Evolutionary conservation across 2,113 vertebrate genomes (phyloP), one percentile per base, ranked within the genome.

Genomic region (Melanerpes formicivorus): DNA sequence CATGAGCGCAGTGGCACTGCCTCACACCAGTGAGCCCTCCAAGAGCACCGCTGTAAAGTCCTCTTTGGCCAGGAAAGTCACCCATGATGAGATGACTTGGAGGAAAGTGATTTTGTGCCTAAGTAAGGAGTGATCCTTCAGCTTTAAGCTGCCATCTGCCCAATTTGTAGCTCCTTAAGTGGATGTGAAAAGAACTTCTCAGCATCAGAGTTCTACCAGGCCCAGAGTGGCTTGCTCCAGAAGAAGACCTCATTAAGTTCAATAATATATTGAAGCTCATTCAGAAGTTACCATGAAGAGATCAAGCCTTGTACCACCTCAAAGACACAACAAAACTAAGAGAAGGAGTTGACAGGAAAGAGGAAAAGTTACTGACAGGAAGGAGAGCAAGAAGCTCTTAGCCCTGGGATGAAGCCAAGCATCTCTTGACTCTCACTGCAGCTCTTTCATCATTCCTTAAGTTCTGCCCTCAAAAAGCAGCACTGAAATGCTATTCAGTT

Each of bases 271-370:
- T 88, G 62, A 90, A 96, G 18, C 27, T 13, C 16, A 84, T 90
- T 81, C 84, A 90, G 77, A 93, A 84, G 60, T n/a, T 73, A 58
- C n/a, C 46, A 80, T 76, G 70, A 93, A 95, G 37, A 92, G 78
- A 89, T 89, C 67, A 87, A 96, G 79, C 67, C 54, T 74, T 48
- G 66, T 25, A 70, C 7, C 12, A n/a, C 37, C 87, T 93, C 87
- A 87, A 80, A 92, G 81, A 84, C 23, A 69, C 54, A 86, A 75
- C 15, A 52, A 89, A 90, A 67, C 30, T 34, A 95, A 81, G 64
- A 46, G 52, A 73, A 85, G 37, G 40, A 87, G 25, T 37, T 88
- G 75, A 82, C 30, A 82, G 80, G 52, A 83, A 90, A 82, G 72
- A 74, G 37, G 10, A 59, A 90, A 73, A 74, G 55, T 80, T 72